Conservation (phyloP, 2,113 vertebrate species). For the Platichthys stellatus region DNA sequence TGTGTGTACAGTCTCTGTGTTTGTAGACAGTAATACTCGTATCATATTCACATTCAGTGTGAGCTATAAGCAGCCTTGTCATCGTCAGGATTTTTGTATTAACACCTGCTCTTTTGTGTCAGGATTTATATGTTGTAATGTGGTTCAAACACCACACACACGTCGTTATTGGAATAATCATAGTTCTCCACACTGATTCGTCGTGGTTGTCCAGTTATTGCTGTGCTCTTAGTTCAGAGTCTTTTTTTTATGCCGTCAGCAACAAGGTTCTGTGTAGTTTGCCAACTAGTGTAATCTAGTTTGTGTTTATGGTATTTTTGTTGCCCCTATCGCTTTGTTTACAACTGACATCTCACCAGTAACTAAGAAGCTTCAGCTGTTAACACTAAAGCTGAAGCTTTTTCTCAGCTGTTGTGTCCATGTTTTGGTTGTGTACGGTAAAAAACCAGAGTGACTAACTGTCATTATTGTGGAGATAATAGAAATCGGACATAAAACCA, state of each 20-base stretch:
- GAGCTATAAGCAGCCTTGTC: constrained; percentile 14
- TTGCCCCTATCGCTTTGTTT: neutral
- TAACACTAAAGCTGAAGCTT: neutral
- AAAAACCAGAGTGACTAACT: neutral
- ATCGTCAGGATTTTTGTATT: neutral
- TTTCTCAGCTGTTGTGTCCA: neutral
- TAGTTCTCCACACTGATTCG: neutral
- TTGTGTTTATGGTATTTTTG: neutral
- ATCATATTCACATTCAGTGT: constrained; percentile 35
- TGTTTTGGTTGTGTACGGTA: neutral
- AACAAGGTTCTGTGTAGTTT: neutral
- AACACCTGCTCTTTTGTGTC: constrained; percentile 10
- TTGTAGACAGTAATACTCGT: constrained; percentile 18
- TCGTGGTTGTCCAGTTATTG: neutral
- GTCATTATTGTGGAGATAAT: neutral
- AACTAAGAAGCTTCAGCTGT: too few relatives aligned
- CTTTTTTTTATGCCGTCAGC: neutral
- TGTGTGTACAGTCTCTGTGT: neutral
- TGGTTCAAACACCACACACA: neutral
- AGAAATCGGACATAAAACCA: neutral
- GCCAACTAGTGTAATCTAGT: neutral
- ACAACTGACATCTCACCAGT: too few relatives aligned
- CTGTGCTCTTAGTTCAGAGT: neutral
- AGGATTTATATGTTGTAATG: neutral
- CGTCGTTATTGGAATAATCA: neutral